Evolutionary conservation across 2,113 vertebrate genomes (phyloP).

Genomic region (Eublepharis macularius): DNA sequence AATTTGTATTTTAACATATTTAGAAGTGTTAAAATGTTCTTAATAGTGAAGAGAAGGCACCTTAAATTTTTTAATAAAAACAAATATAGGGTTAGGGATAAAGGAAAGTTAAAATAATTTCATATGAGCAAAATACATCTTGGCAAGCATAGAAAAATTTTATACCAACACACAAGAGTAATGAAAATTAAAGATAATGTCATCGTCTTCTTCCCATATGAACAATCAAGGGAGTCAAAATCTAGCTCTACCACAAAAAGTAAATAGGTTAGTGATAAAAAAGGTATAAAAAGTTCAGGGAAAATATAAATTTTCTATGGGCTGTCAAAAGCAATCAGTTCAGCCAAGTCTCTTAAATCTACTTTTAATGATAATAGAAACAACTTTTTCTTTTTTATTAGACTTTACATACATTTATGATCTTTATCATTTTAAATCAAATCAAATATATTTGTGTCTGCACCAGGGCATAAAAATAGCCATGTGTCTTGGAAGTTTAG

Average conservation of each 20-base stretch:
- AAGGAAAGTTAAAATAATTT: slow-evolving; percentile 54
- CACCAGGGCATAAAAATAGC: slow-evolving; percentile 42
- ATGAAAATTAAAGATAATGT: slow-evolving; percentile 68
- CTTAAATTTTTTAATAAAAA: slow-evolving; percentile 53
- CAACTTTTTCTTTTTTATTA: slow-evolving; percentile 75
- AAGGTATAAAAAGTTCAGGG: slow-evolving; percentile 66
- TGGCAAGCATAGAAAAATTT: slow-evolving; percentile 46
- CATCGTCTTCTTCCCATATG: slow-evolving; percentile 64
- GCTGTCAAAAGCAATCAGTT: slow-evolving; percentile 71
- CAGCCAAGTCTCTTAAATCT: slow-evolving; percentile 68
- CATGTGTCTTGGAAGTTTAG: slow-evolving; percentile 29
- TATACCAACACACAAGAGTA: slow-evolving; percentile 56
- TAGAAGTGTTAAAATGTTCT: background rate
- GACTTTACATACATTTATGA: slow-evolving; percentile 72
- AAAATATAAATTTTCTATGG: slow-evolving; percentile 71
- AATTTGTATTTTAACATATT: background rate
- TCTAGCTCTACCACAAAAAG: slow-evolving; percentile 58
- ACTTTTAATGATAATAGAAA: slow-evolving; percentile 75
- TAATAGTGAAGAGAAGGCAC: slow-evolving; percentile 32
- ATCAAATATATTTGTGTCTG: slow-evolving; percentile 59
- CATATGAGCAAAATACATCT: slow-evolving; percentile 48
- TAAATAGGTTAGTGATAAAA: slow-evolving; percentile 71
- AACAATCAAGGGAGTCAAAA: slow-evolving; percentile 70
- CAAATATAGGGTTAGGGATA: slow-evolving; percentile 51
- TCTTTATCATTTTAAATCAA: slow-evolving; percentile 61